Percentiles rank a stretch among this genome's conserved stretches.
phyloP scores from a whole-genome alignment of 2,888 invertebrate genomes.

The Malacosoma neustria region DNA sequence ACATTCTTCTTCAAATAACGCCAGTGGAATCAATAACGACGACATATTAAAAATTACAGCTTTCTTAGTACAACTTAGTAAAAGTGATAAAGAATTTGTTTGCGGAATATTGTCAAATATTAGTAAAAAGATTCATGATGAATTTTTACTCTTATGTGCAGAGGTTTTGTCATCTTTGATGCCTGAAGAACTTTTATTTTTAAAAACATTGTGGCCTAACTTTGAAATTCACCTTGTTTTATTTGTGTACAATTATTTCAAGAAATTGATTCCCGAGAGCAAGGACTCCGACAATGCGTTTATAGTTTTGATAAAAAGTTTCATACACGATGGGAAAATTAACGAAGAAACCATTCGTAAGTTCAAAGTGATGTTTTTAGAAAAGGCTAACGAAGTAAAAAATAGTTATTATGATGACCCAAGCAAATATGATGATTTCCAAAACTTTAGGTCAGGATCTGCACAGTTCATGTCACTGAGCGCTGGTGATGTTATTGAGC shows the following conservation, averaged over 20 bases:
- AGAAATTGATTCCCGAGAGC: conserved; percentile 2
- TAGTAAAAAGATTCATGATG: conserved; percentile 5
- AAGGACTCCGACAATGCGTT: conserved; percentile 4
- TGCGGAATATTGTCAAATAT: conserved; percentile 6
- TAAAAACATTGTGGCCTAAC: background rate
- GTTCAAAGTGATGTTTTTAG: background rate
- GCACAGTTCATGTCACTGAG: background rate
- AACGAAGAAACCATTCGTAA: background rate
- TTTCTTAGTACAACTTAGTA: conserved; percentile 9
- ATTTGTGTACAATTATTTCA: conserved; percentile 5
- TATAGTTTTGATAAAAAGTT: background rate
- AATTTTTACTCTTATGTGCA: conserved; percentile 10
- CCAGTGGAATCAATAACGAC: background rate
- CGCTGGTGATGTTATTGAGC: background rate
- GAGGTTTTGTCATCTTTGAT: conserved; percentile 7
- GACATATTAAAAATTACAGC: conserved; percentile 7
- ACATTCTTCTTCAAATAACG: background rate
- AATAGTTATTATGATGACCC: background rate
- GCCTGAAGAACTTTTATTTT: conserved; percentile 3
- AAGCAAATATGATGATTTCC: background rate
- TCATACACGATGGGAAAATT: background rate
- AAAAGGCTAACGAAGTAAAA: background rate
- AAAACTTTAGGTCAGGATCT: background rate
- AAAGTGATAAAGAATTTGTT: conserved; percentile 11
- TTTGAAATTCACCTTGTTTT: conserved; percentile 6